A percentile compares a stretch with the other conserved stretches of the same genome.
Conservation (phyloP, 92 coral and sea anemone species). For the Zoanthus gigantus region DNA sequence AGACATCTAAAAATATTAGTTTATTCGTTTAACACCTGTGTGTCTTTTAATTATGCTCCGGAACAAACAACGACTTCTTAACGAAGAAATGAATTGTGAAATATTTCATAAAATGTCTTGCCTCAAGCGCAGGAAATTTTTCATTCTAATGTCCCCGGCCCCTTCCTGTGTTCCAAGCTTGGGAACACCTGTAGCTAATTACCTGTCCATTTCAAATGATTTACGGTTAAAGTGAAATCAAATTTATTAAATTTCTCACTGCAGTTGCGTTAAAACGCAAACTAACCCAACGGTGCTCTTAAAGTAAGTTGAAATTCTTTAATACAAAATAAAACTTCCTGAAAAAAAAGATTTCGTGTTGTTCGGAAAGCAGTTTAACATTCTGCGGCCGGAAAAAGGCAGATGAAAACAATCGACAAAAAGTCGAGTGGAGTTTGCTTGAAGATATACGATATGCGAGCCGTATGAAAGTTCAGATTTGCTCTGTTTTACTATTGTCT, state of each 20-base stretch:
- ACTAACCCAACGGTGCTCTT: background rate
- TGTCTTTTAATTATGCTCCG: background rate
- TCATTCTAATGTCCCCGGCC: background rate
- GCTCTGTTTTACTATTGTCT: no score
- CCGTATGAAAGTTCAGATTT: no score
- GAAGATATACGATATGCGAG: no score
- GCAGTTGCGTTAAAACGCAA: background rate
- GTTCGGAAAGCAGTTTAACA: background rate
- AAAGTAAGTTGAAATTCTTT: no score
- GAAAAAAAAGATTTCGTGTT: background rate
- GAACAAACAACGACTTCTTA: background rate
- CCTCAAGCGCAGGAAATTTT: constrained; percentile 9
- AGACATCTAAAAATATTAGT: background rate
- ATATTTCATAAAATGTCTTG: constrained; percentile 7
- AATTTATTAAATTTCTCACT: background rate
- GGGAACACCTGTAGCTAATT: constrained; percentile 18
- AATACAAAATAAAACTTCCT: no score
- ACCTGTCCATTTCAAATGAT: constrained; percentile 21
- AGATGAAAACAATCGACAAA: no score
- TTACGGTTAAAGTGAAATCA: constrained; percentile 13
- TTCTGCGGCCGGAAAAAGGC: no score
- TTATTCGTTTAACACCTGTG: constrained; percentile 29
- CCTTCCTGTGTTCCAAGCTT: constrained; percentile 1
- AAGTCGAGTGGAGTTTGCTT: no score
- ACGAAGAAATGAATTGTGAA: background rate